A percentile compares a stretch with the other conserved stretches of the same genome.
Evolutionary conservation across 2,888 invertebrate species (phyloP).

Genomic region (Dasysyrphus albostriatus): DNA sequence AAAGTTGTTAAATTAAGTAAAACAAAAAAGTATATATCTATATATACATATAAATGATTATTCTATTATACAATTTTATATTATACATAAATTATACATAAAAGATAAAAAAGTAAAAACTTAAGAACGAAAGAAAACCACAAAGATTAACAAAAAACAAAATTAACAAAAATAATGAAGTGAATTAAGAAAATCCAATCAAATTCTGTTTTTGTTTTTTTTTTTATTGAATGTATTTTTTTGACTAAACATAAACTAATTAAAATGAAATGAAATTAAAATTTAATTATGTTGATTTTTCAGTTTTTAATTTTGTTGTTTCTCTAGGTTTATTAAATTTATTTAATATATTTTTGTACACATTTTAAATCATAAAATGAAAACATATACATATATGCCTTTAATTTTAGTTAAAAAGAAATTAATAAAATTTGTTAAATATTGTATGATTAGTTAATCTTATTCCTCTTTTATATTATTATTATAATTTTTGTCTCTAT

Average conservation of each 20-base stretch:
- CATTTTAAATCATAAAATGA: not conserved
- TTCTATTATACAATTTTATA: slow-evolving; percentile 76
- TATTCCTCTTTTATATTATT: slow-evolving; percentile 19
- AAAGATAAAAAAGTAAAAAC: slow-evolving; percentile 59
- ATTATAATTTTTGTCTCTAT: slow-evolving; percentile 25
- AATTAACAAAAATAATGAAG: slow-evolving; percentile 41
- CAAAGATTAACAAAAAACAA: slow-evolving; percentile 58
- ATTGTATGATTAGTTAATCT: slow-evolving; percentile 62
- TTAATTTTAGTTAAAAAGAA: slow-evolving; percentile 43
- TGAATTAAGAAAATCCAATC: slow-evolving; percentile 67
- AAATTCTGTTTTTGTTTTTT: slow-evolving; percentile 61
- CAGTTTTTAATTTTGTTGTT: slow-evolving; percentile 41
- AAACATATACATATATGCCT: slow-evolving; percentile 32
- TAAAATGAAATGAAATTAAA: slow-evolving; percentile 15
- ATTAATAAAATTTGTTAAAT: slow-evolving; percentile 57
- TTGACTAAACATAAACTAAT: slow-evolving; percentile 4
- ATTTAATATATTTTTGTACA: slow-evolving; percentile 11
- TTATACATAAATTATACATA: slow-evolving; percentile 76
- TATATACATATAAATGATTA: slow-evolving; percentile 74
- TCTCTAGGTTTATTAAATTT: slow-evolving; percentile 25
- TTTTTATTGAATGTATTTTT: slow-evolving; percentile 44
- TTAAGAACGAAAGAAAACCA: slow-evolving; percentile 67
- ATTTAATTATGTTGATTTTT: slow-evolving; percentile 33
- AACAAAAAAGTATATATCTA: slow-evolving; percentile 63
- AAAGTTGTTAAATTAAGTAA: slow-evolving; percentile 75